phyloP scores from a whole-genome alignment of 2,797 vertebrate species.

The Heterohyrax brucei region DNA sequence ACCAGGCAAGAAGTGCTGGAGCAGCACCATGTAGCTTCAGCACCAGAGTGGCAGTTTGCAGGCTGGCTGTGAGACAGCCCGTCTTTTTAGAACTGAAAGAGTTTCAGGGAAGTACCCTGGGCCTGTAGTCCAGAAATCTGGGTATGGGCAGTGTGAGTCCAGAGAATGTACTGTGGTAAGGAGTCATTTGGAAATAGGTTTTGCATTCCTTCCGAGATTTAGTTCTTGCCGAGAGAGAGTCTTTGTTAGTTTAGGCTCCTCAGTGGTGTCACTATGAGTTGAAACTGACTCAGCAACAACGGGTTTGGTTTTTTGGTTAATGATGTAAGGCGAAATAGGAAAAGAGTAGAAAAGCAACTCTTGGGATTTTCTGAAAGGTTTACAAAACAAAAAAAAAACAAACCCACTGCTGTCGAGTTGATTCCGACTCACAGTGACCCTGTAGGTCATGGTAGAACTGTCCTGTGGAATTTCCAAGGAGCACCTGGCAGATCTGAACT shows the following conservation, averaged over 20 bases:
- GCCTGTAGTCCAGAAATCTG: not conserved
- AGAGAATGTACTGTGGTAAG: not conserved
- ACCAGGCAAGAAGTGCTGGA: not conserved
- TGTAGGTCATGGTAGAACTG: no score
- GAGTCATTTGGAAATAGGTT: not conserved
- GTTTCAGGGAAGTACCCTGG: constrained; percentile 22
- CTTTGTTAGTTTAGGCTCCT: not conserved
- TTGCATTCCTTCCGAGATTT: constrained; percentile 26
- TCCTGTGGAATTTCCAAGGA: no score
- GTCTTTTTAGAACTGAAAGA: constrained; percentile 17
- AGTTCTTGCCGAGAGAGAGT: not conserved
- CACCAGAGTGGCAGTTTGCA: not conserved
- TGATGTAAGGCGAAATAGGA: not conserved
- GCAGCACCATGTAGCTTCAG: rapidly evolving
- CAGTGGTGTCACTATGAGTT: not conserved
- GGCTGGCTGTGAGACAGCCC: not conserved
- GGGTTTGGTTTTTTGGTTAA: not conserved
- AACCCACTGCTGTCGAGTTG: no score
- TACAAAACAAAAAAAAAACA: no score
- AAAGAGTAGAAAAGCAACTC: not conserved
- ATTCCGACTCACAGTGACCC: no score
- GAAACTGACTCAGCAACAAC: no score
- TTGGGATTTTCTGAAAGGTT: not conserved
- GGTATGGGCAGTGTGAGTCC: not conserved
- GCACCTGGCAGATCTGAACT: no score